A percentile compares a stretch with the other conserved stretches of the same genome.
Evolutionary conservation across 2,797 vertebrate species (phyloP).

Genomic region (Sebastes trivittatus): DNA sequence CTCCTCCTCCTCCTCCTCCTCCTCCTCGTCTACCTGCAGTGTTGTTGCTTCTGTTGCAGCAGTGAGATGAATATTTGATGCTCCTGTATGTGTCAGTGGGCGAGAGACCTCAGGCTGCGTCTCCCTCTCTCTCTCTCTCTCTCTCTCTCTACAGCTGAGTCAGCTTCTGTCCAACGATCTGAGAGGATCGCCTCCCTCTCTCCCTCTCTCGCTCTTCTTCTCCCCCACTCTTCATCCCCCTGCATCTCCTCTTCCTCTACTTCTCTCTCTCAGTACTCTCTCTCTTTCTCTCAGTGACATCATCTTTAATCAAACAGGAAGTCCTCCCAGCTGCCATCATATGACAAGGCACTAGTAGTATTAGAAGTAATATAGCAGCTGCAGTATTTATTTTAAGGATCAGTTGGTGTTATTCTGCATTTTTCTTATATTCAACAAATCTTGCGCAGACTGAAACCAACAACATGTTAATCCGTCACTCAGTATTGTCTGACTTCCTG

Average conservation of each 20-base stretch:
- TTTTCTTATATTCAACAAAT: not conserved
- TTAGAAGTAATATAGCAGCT: not conserved
- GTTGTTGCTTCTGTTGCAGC: conserved; percentile 46
- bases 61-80: conserved; percentile 76
- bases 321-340: not conserved
- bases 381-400: not conserved
- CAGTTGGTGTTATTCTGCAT: not conserved
- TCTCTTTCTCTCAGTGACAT: not conserved
- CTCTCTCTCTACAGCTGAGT: conserved; percentile 26
- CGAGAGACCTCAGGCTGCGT: conserved; percentile 29
- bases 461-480: not conserved
- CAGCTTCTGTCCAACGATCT: conserved; percentile 34
- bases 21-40: conserved; percentile 14
- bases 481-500: not conserved
- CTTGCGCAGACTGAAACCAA: not conserved
- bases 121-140: not conserved
- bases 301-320: conserved; percentile 8
- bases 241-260: not conserved
- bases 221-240: not conserved
- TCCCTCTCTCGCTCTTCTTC: not conserved
- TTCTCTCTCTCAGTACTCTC: not conserved
- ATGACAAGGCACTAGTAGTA: not conserved
- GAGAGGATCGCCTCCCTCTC: not conserved
- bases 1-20: too few relatives aligned
- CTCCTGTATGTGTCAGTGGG: conserved; percentile 62